Evolutionary conservation across 2,797 vertebrate species (phyloP).

Genomic region (Spheniscus humboldti): DNA sequence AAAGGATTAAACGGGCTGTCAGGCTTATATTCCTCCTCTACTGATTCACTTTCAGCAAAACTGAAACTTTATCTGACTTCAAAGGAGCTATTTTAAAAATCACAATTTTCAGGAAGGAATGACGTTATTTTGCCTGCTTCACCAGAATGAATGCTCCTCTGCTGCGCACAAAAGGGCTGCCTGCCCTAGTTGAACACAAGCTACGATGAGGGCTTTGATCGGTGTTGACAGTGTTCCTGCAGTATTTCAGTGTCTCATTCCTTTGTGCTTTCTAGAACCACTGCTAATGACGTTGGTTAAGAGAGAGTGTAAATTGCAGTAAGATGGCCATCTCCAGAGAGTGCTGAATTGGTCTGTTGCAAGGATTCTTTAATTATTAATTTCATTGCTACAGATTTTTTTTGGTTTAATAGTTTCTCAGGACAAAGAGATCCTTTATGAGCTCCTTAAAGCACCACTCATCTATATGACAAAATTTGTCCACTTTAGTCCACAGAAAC

Average conservation of each 20-base stretch:
- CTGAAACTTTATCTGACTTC: not conserved
- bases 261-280: conserved; percentile 45
- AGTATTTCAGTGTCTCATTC: conserved; percentile 35
- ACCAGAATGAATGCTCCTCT: not conserved
- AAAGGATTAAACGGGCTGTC: not conserved
- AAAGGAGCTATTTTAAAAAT: conserved; percentile 39
- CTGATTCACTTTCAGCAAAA: not conserved
- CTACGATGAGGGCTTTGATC: conserved; percentile 28
- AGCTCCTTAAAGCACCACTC: not conserved
- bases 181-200: conserved; percentile 48
- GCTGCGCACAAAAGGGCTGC: not conserved
- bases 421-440: not conserved
- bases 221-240: conserved; percentile 24
- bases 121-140: conserved; percentile 3
- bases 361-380: conserved; percentile 37
- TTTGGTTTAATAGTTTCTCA: not conserved
- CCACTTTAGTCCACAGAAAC: not conserved
- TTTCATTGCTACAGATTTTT: not conserved
- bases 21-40: not conserved
- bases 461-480: not conserved
- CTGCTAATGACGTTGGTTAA: not conserved
- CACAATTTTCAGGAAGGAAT: not conserved
- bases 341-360: not conserved
- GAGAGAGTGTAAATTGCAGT: not conserved
- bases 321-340: not conserved